phyloP scores from a whole-genome alignment of 2,797 vertebrate species.

The Geotrypetes seraphini region DNA sequence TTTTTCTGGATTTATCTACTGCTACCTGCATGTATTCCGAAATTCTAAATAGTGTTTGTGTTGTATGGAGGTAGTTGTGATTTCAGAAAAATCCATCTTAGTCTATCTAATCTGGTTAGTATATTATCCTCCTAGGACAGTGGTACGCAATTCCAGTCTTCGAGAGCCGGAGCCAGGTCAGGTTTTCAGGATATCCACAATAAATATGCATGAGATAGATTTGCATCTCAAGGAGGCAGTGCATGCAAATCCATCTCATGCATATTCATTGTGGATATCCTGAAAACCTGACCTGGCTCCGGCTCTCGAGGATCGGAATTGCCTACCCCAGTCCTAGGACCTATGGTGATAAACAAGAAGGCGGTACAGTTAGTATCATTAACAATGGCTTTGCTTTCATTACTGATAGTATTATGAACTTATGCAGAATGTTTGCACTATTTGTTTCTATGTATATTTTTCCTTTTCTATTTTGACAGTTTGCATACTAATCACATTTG shows the following conservation, averaged over 20 bases:
- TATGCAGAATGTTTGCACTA: constrained; percentile 30
- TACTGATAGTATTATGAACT: constrained; percentile 48
- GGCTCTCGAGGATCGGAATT: no score
- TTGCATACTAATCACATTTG: constrained; percentile 18
- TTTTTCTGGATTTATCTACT: constrained; percentile 49
- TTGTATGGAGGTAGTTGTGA: constrained; percentile 15
- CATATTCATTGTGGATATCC: no score
- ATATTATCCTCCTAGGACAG: constrained; percentile 48
- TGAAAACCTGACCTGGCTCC: no score
- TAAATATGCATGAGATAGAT: no score
- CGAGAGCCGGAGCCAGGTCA: no score
- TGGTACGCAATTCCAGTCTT: no score
- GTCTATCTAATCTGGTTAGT: constrained; percentile 51
- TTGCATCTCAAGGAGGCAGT: no score
- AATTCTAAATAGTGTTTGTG: constrained; percentile 14
- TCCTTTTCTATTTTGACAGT: constrained; percentile 15
- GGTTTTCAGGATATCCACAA: no score
- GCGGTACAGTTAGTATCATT: constrained; percentile 41
- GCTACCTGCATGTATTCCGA: constrained; percentile 34
- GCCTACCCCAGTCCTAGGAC: no score
- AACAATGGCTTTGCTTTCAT: constrained; percentile 47
- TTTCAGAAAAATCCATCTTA: constrained; percentile 35
- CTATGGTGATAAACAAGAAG: constrained; percentile 38
- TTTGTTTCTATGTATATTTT: constrained; percentile 32
- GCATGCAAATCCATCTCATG: no score